These are phyloP conservation scores for Anguilla megastoma DNA, from an alignment of 2,797 vertebrate genomes.

Conservation along the genomic window DNA sequence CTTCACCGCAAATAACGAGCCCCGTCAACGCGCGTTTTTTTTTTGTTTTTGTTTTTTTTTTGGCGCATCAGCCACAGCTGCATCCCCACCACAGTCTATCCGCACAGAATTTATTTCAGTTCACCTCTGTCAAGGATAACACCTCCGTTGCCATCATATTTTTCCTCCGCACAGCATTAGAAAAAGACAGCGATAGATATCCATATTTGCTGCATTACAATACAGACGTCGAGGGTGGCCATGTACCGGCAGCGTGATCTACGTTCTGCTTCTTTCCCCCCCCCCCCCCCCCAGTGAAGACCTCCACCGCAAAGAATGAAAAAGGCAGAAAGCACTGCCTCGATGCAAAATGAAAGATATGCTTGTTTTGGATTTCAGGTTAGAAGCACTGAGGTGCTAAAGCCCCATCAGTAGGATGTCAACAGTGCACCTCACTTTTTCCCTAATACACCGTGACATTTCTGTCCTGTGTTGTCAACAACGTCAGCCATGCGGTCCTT, in stretches of 20 bases:
- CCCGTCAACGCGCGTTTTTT: slow-evolving; percentile 19
- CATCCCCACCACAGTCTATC: not conserved
- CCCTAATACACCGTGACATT: slow-evolving; percentile 33
- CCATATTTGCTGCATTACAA: not conserved
- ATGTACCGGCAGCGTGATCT: not conserved
- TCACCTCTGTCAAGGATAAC: slow-evolving; percentile 10
- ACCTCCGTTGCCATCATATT: not conserved
- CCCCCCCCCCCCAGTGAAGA: not conserved
- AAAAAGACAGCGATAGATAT: not conserved
- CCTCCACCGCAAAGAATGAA: not conserved
- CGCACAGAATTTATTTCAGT: not conserved
- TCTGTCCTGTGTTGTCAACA: slow-evolving; percentile 35
- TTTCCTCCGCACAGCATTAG: not conserved
- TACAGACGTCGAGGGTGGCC: not conserved
- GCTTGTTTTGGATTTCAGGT: slow-evolving; percentile 5
- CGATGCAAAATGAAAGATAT: not conserved
- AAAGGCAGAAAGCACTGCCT: not conserved
- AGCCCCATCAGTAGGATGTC: slow-evolving; percentile 29
- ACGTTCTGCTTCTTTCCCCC: not conserved
- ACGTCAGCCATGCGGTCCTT: slow-evolving; percentile 22
- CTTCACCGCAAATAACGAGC: slow-evolving; percentile 36
- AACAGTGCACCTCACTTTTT: slow-evolving; percentile 23
- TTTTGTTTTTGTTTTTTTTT: not conserved
- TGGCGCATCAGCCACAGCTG: not conserved
- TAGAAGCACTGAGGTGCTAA: slow-evolving; percentile 19